Evolutionary conservation across 2,797 vertebrate species (phyloP).

Genomic region (Hypotaenidia philippensis): DNA sequence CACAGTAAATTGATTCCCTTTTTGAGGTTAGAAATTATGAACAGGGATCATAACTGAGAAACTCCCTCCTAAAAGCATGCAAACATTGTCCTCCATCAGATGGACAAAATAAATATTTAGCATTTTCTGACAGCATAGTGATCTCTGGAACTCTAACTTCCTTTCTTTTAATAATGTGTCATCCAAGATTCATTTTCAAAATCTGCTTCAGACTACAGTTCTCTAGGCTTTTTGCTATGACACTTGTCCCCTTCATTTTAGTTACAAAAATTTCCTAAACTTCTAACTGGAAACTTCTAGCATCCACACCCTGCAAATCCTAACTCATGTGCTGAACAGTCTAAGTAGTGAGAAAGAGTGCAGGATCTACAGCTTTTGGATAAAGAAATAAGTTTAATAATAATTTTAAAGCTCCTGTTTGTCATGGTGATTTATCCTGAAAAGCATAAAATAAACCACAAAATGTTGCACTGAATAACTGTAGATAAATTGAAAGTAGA

Average conservation of each 20-base stretch:
- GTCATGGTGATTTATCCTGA: background rate
- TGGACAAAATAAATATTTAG: background rate
- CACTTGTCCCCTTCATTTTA: background rate
- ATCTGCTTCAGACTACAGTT: background rate
- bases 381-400: background rate
- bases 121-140: background rate
- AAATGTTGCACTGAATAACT: background rate
- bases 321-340: background rate
- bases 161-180: background rate
- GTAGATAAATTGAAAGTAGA: background rate
- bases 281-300: background rate
- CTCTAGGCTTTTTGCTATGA: background rate
- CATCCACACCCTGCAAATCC: background rate
- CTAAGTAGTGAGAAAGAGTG: background rate
- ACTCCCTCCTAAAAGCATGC: background rate
- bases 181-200: slow-evolving; percentile 1
- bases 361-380: background rate
- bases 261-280: background rate
- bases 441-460: background rate
- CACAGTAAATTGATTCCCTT: slow-evolving; percentile 18
- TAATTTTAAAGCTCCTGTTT: background rate
- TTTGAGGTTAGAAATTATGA: background rate
- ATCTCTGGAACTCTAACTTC: background rate
- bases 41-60: background rate
- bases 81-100: background rate